These are phyloP conservation scores for Recurvirostra avosetta DNA, from an alignment of 2,113 vertebrate species.

Conservation along the genomic window DNA sequence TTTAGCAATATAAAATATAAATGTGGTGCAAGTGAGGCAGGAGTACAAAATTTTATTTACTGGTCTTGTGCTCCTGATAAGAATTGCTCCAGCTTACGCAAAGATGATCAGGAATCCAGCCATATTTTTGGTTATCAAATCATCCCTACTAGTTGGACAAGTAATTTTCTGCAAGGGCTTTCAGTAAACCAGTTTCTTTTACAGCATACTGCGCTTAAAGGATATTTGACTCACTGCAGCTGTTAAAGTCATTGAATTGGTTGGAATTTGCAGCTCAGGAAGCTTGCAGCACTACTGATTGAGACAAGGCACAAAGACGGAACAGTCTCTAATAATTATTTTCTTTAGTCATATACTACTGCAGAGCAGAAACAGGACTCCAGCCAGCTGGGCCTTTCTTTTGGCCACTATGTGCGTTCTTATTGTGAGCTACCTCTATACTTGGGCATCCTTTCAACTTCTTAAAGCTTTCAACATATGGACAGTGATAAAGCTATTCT, in stretches of 20 bases:
- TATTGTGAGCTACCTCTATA: neutral
- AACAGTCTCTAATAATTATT: neutral
- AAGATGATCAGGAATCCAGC: neutral
- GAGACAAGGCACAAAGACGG: neutral
- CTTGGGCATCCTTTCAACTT: neutral
- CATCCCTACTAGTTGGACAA: neutral
- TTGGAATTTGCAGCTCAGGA: neutral
- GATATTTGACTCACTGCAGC: neutral
- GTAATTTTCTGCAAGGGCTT: neutral
- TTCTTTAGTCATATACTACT: neutral
- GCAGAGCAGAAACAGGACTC: neutral
- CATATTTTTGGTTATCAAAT: neutral
- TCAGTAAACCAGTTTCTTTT: neutral
- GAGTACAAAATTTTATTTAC: neutral
- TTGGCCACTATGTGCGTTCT: neutral
- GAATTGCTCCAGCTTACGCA: neutral
- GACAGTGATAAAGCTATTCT: neutral
- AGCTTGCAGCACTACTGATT: neutral
- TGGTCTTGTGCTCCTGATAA: neutral
- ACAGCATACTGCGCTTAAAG: neutral
- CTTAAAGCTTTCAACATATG: neutral
- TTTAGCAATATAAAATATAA: neutral
- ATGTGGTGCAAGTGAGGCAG: neutral
- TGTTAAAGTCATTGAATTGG: neutral
- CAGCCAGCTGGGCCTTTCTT: neutral